A percentile compares a stretch with the other conserved stretches of the same genome.
phyloP scores from a whole-genome alignment of 1,140 invertebrate species.

The Drosophila sturtevanti region DNA sequence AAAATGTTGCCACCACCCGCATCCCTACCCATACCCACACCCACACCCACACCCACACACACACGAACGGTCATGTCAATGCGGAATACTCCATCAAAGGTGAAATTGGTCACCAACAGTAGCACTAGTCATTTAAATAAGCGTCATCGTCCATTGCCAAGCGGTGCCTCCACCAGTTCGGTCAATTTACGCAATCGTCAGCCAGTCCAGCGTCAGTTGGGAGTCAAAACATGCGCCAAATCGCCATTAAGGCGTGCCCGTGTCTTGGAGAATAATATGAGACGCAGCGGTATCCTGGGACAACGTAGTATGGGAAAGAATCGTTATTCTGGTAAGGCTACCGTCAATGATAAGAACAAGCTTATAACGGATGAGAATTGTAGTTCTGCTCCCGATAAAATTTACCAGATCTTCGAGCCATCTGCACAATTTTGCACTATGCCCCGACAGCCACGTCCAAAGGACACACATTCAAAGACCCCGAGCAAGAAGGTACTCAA shows the following conservation, averaged over 20 bases:
- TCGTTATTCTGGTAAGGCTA: constrained; percentile 4
- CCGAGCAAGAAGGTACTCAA: not conserved
- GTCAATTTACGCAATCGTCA: not conserved
- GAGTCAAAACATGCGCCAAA: constrained; percentile 29
- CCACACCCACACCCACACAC: too few relatives aligned
- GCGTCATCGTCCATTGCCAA: constrained; percentile 12
- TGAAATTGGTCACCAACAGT: constrained; percentile 26
- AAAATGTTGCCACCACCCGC: constrained; percentile 43
- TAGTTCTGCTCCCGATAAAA: constrained; percentile 18
- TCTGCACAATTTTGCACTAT: constrained; percentile 62
- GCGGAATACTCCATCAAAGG: constrained; percentile 68
- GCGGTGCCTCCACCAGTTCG: not conserved
- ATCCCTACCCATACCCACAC: too few relatives aligned
- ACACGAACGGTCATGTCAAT: constrained; percentile 64
- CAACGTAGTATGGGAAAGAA: constrained; percentile 49
- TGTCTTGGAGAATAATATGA: constrained; percentile 58
- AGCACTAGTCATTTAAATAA: constrained; percentile 62
- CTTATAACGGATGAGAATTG: constrained; percentile 30
- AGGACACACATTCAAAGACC: not conserved
- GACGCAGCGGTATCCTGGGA: constrained; percentile 56
- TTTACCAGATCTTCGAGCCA: constrained; percentile 65
- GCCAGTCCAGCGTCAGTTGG: constrained; percentile 12
- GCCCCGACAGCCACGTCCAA: constrained; percentile 16
- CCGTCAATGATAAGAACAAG: constrained; percentile 51
- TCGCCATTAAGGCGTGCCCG: constrained; percentile 59